These are phyloP conservation scores for Geococcyx californianus DNA, from an alignment of 2,113 vertebrate species.

Conservation along the genomic window DNA sequence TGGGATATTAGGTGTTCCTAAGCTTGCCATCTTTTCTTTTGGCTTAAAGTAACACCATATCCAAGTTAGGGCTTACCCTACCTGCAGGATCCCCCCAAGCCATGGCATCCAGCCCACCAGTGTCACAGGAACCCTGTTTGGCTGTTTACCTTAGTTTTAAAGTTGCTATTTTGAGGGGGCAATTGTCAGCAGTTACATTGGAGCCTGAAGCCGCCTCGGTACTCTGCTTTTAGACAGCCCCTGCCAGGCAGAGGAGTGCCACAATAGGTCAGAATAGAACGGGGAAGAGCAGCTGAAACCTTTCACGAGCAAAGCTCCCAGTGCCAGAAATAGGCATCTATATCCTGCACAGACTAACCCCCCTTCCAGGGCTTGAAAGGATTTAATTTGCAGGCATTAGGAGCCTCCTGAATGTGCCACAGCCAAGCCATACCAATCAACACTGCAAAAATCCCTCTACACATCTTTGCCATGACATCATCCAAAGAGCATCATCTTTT, in stretches of 20 bases:
- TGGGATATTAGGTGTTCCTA: neutral
- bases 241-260: neutral
- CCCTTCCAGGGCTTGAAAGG: neutral
- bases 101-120: neutral
- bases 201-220: neutral
- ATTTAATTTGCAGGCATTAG: neutral
- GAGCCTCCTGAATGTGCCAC: neutral
- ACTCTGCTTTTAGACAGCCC: neutral
- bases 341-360: neutral
- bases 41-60: neutral
- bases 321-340: neutral
- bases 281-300: constrained; percentile 11
- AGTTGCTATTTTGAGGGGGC: rapidly evolving
- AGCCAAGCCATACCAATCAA: neutral
- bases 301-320: neutral
- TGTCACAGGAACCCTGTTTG: neutral
- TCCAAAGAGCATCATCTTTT: neutral
- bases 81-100: neutral
- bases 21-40: neutral
- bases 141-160: rapidly evolving
- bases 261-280: neutral
- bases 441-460: neutral
- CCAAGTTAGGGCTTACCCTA: rapidly evolving
- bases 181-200: rapidly evolving
- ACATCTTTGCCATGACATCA: neutral